Percentiles rank a stretch among this genome's conserved stretches.
Conservation (phyloP, 2,888 invertebrate species). For the Synergus gifuensis region DNA sequence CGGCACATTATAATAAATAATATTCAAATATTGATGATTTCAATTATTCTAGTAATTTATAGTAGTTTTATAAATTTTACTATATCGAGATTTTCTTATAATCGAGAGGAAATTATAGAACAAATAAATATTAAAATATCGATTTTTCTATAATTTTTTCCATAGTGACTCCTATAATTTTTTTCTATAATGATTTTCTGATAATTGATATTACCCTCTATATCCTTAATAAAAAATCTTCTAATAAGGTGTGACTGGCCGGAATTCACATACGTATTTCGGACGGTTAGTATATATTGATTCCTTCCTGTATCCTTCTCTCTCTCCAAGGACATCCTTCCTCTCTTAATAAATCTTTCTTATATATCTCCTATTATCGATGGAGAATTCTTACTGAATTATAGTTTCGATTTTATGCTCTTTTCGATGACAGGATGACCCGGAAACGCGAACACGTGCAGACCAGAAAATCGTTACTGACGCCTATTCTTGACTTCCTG, state of each 20-base stretch:
- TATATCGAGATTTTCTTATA: too few relatives aligned
- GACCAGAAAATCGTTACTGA: slow-evolving; percentile 33
- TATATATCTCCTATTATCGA: slow-evolving; percentile 44
- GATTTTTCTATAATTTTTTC: too few relatives aligned
- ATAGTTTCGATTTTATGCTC: slow-evolving; percentile 22
- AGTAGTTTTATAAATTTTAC: too few relatives aligned
- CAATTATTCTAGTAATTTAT: too few relatives aligned
- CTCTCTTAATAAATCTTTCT: slow-evolving; percentile 51
- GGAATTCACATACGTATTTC: slow-evolving; percentile 55
- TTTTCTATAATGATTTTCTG: too few relatives aligned
- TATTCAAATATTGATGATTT: too few relatives aligned
- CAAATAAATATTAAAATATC: too few relatives aligned
- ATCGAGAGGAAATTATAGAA: too few relatives aligned
- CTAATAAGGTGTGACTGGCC: not conserved
- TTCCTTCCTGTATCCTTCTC: slow-evolving; percentile 57
- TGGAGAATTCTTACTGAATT: not conserved
- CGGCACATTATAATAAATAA: too few relatives aligned
- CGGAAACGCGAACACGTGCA: slow-evolving; percentile 34
- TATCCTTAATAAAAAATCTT: not conserved
- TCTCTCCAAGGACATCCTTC: slow-evolving; percentile 48
- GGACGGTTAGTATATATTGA: slow-evolving; percentile 67
- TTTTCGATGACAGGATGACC: slow-evolving; percentile 36
- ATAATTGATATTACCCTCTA: not conserved
- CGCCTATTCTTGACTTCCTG: slow-evolving; percentile 28
- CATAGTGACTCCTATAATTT: too few relatives aligned